Percentiles rank a stretch among this genome's conserved stretches.
These are phyloP conservation scores for Linyphia triangularis DNA, from an alignment of 2,888 invertebrate species.

Conservation along the genomic window DNA sequence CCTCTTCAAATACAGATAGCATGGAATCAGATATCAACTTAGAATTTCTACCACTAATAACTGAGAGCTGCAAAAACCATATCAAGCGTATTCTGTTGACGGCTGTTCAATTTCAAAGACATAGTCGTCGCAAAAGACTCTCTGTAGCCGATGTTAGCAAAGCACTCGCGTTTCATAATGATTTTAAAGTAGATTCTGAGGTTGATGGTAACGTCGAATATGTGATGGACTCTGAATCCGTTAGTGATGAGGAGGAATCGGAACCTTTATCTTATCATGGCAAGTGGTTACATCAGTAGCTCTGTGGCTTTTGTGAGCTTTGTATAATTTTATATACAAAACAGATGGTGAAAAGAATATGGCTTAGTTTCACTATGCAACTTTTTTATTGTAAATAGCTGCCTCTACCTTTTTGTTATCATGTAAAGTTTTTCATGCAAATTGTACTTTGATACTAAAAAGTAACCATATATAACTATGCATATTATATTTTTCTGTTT, in stretches of 20 bases:
- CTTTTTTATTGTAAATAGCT: neutral
- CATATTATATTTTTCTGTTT: no score
- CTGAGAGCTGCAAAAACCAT: neutral
- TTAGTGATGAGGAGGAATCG: neutral
- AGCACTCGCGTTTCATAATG: neutral
- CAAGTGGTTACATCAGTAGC: neutral
- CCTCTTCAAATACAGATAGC: neutral
- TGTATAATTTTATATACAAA: neutral
- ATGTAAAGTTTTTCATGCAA: neutral
- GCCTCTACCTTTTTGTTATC: neutral
- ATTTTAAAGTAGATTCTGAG: neutral
- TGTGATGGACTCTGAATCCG: neutral
- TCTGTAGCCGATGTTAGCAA: neutral
- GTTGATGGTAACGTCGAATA: neutral
- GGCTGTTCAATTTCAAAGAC: constrained; percentile 5
- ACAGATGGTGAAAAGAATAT: neutral
- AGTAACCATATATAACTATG: neutral
- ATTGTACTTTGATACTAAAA: neutral
- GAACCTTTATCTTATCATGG: neutral
- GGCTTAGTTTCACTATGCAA: neutral
- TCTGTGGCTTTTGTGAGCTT: neutral
- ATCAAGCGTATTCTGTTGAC: neutral
- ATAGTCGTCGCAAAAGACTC: neutral
- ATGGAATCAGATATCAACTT: neutral
- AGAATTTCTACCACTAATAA: neutral